Evolutionary conservation across 2,888 invertebrate genomes (phyloP).

Genomic region (Arrhopalites spinosus): DNA sequence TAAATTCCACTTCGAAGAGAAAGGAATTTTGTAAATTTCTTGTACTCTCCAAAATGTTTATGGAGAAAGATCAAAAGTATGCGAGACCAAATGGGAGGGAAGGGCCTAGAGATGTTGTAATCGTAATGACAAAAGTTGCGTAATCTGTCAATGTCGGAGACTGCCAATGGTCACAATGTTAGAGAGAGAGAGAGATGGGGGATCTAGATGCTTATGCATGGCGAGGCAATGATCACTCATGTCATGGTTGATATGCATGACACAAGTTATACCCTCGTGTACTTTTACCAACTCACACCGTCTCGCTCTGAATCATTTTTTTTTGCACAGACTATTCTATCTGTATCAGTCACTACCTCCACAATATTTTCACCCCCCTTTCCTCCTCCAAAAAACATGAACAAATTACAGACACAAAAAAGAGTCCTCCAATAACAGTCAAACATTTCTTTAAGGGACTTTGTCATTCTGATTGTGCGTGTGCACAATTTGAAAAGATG

Average conservation of each 20-base stretch:
- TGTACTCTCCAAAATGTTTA: background rate
- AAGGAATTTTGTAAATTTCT: background rate
- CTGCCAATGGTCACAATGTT: background rate
- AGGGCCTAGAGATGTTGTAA: background rate
- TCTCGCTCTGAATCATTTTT: background rate
- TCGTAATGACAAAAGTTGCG: slow-evolving; percentile 19
- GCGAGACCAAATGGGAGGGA: background rate
- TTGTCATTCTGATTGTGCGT: too few relatives aligned
- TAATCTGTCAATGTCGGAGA: slow-evolving; percentile 16
- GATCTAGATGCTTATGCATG: background rate
- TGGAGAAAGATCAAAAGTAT: background rate
- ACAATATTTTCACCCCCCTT: too few relatives aligned
- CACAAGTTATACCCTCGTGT: background rate
- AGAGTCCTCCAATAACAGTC: too few relatives aligned
- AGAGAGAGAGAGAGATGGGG: background rate
- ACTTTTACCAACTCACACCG: background rate
- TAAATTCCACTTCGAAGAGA: background rate
- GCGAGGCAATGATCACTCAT: slow-evolving; percentile 1
- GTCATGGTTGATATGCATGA: background rate
- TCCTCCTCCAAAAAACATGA: too few relatives aligned
- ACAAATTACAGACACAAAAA: too few relatives aligned
- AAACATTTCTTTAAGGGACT: too few relatives aligned
- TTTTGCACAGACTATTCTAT: too few relatives aligned
- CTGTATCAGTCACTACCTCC: too few relatives aligned
- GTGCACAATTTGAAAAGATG: too few relatives aligned